Conservation (phyloP, 1,140 invertebrate genomes). For the Ips typographus region DNA sequence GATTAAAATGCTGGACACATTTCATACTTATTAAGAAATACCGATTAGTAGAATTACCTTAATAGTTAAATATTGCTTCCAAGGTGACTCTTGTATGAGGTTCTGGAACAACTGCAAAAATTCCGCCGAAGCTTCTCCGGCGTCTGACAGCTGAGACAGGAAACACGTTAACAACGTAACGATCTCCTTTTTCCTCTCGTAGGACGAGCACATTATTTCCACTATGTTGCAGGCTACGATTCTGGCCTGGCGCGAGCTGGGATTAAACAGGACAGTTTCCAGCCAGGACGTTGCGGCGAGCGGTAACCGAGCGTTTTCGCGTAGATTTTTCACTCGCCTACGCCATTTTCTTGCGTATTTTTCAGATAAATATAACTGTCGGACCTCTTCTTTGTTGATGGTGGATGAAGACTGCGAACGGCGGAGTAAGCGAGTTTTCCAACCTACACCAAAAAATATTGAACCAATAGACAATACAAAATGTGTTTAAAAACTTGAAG, state of each 20-base stretch:
- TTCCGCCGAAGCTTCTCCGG: slow-evolving; percentile 90
- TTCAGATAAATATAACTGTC: slow-evolving; percentile 64
- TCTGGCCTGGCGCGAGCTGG: slow-evolving; percentile 83
- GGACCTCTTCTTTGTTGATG: slow-evolving; percentile 45
- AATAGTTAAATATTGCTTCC: slow-evolving; percentile 91
- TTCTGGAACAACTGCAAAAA: slow-evolving; percentile 85
- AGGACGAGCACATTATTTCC: slow-evolving; percentile 76
- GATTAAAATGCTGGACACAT: too few species aligned
- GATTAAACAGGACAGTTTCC: slow-evolving; percentile 86
- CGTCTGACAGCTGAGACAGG: slow-evolving; percentile 77
- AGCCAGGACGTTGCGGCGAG: slow-evolving; percentile 77
- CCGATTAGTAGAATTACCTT: slow-evolving; percentile 46
- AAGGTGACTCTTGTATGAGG: slow-evolving; percentile 79
- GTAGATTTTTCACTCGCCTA: slow-evolving; percentile 42
- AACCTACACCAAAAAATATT: slow-evolving; percentile 45
- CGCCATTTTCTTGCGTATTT: slow-evolving; percentile 73
- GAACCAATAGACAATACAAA: too few species aligned
- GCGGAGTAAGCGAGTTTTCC: slow-evolving; percentile 55
- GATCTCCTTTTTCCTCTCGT: slow-evolving; percentile 72
- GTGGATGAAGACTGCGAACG: slow-evolving; percentile 23
- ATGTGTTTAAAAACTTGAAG: too few species aligned
- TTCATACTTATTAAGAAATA: not conserved
- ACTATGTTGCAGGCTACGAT: slow-evolving; percentile 88
- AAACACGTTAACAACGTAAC: slow-evolving; percentile 87
- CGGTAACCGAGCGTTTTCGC: slow-evolving; percentile 52